Conservation (phyloP, 92 coral and sea anemone species). For the Isaurus tuberculatus region DNA sequence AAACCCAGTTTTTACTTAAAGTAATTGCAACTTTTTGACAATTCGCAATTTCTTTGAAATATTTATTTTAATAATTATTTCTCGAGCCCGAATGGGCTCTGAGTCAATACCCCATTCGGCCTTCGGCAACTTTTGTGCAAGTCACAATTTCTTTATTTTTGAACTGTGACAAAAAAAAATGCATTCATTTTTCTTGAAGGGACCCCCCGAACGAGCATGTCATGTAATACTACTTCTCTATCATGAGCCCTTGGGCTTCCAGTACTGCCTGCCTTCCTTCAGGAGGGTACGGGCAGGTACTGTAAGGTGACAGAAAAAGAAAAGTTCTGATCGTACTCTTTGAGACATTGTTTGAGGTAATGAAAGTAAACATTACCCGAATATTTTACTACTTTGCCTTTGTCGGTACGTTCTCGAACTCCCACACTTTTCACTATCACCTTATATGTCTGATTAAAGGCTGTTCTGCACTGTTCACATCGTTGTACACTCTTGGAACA, state of each 20-base stretch:
- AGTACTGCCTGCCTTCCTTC: conserved; percentile 60
- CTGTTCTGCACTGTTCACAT: conserved; percentile 63
- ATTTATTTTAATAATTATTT: too few species aligned
- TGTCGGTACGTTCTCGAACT: conserved; percentile 60
- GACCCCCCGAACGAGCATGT: conserved; percentile 3
- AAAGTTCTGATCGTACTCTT: conserved; percentile 60
- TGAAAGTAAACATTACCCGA: conserved; percentile 64
- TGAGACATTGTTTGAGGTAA: conserved; percentile 54
- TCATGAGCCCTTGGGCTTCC: conserved; percentile 61
- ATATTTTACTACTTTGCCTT: conserved; percentile 43
- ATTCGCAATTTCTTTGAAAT: too few species aligned
- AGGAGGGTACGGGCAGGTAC: conserved; percentile 63
- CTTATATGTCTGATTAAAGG: conserved; percentile 53
- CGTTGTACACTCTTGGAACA: conserved; percentile 63
- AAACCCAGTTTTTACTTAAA: too few species aligned
- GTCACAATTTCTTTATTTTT: background rate
- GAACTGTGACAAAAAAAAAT: background rate
- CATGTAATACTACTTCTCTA: conserved; percentile 21
- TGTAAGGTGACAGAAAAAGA: conserved; percentile 60
- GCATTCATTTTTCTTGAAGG: too few species aligned
- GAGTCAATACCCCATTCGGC: too few species aligned
- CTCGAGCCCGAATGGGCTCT: too few species aligned
- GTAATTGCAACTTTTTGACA: too few species aligned
- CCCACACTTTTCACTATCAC: conserved; percentile 58
- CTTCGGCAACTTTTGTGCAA: too few species aligned